Base-by-base conservation (phyloP, 2,888 invertebrate species). In the Orchesella flavescens region DNA sequence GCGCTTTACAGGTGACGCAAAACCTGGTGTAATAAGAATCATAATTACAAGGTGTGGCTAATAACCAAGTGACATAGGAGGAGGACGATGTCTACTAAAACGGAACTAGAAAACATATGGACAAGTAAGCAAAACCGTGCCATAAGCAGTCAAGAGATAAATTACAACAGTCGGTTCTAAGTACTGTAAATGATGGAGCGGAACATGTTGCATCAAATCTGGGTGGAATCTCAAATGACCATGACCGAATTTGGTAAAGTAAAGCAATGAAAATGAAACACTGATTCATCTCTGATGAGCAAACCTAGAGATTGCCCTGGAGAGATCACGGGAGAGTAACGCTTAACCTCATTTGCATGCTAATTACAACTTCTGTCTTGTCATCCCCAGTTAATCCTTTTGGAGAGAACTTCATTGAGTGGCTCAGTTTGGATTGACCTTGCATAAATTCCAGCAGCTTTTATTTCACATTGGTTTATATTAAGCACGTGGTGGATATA, bases 351-450 rank as follows among this genome's bases (percentile, higher is more conserved):
- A 78, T 78, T 78, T 78, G 69, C 77, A 78, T 78, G 69, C 77
- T 78, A 78, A 78, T 78, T 78, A 63, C 77, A 77, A 69, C 76
- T 61, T 78, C 77, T 69, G 69, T 59, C 59, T 61, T 49, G 46
- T 59, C 24, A 69, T 69, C 69, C 61, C 17, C 46, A 15, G n/a
- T 59, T 61, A 61, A 78, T 49, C 59, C n/a, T 4, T 44, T 34
- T n/a, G 1, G 44, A 44, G 34, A 44, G n/a, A 66, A 19, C 4
- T 44, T 43, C 19, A n/a, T 7, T 44, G 13, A 44, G 61, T 61
- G 23, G 24, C 61, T 12, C 23, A 24, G 2, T 10, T 17, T 2
- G 19, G 63, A 63, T 24, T 63, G 34, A 63, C 23, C 44, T 13
- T 44, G n/a, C 44, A 44, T 66, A 66, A 44, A 44, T 43, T 34